Conservation (phyloP, 2,888 invertebrate genomes). For the Mallateleia sp. region DNA sequence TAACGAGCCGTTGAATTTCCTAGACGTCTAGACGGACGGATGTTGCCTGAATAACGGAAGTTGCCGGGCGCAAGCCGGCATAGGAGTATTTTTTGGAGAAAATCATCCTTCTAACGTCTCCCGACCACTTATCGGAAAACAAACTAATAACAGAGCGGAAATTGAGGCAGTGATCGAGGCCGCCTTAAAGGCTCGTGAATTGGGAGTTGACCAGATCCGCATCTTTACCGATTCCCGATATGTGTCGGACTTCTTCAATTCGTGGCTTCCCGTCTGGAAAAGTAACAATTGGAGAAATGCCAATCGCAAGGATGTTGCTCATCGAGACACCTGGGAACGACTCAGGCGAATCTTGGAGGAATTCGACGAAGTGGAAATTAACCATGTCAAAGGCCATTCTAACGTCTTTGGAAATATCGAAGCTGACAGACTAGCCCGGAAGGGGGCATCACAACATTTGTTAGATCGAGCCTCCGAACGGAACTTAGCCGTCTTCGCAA, state of each 20-base stretch:
- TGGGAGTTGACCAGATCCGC: neutral
- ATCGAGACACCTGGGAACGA: too few species aligned
- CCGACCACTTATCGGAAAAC: neutral
- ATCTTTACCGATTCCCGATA: conserved; percentile 36
- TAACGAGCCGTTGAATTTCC: neutral
- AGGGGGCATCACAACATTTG: too few species aligned
- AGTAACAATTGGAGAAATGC: conserved; percentile 16
- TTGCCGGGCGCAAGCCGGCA: neutral
- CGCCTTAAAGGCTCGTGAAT: neutral
- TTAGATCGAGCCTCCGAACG: too few species aligned
- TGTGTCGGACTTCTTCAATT: neutral
- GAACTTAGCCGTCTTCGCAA: too few species aligned
- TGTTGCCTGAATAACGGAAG: neutral
- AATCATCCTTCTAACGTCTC: conserved; percentile 1
- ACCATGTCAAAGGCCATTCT: conserved; percentile 91
- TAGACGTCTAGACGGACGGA: conserved; percentile 4
- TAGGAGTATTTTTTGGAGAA: neutral
- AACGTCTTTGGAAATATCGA: conserved; percentile 95
- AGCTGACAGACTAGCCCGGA: conserved; percentile 96
- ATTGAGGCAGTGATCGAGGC: conserved; percentile 21
- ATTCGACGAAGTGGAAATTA: conserved; percentile 23
- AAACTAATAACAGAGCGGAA: conserved; percentile 36
- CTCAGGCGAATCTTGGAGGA: neutral
- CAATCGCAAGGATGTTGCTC: conserved; percentile 6
- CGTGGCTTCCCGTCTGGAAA: conserved; percentile 11